phyloP scores from a whole-genome alignment of 2,797 vertebrate species.

The Manis crassicaudata region DNA sequence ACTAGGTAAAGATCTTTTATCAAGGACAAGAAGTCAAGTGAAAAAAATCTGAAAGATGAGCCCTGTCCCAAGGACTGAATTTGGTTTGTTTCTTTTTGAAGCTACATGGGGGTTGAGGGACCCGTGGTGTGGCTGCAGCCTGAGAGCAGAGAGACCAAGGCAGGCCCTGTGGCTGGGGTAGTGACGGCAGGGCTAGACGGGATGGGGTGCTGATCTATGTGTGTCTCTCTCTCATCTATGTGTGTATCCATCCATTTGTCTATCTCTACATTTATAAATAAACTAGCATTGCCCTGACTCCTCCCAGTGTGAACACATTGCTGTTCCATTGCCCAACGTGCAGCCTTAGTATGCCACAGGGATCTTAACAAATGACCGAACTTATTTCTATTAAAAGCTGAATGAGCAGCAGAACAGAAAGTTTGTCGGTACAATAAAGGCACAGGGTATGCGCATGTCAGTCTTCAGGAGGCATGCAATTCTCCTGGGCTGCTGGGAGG shows the following conservation, averaged over 20 bases:
- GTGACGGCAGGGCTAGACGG: no score
- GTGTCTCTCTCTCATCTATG: background rate
- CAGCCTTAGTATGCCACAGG: background rate
- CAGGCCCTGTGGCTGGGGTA: background rate
- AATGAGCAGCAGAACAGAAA: background rate
- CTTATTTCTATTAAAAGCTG: background rate
- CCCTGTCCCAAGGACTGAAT: background rate
- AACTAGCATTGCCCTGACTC: background rate
- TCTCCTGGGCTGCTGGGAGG: no score
- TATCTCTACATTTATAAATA: background rate
- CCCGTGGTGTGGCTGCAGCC: background rate
- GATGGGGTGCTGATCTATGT: accelerated
- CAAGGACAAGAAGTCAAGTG: background rate
- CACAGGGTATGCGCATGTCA: background rate
- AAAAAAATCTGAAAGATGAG: background rate
- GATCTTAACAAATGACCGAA: background rate
- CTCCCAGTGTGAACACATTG: background rate
- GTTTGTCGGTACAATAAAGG: background rate
- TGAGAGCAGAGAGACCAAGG: background rate
- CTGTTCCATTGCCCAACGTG: background rate
- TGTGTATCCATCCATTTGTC: background rate
- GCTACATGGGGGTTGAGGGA: background rate
- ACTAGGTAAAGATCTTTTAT: background rate
- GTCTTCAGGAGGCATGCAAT: no score
- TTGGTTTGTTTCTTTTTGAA: background rate